Evolutionary conservation across 2,113 vertebrate genomes (phyloP), one percentile per base, ranked within the genome.

Genomic region (Nothobranchius furzeri): DNA sequence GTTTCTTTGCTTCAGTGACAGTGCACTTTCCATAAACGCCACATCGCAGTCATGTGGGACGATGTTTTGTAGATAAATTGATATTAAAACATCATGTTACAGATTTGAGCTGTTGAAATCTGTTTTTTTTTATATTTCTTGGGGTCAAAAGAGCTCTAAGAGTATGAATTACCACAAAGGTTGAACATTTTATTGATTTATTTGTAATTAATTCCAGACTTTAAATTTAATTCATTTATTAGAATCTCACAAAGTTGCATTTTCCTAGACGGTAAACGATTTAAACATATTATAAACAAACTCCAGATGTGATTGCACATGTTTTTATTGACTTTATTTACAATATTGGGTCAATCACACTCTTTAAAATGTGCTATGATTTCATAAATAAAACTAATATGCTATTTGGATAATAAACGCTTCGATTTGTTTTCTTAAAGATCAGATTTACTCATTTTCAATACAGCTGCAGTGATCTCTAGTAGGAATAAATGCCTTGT

Each of bases 31-130:
- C 94, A 95, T 94, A 84, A 93, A 92, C 91, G 94, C 91, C 91
- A 93, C 93, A 96, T 94, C 94, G 94, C 92, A 95, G 95, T 94
- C 93, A 94, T 94, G 95, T 94, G 93, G 96, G 95, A 96, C 68
- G 93, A 95, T 89, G 91, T 97, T 98, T 98, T 97, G 95, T 97
- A 98, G 95, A 93, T 96, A 93, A 95, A 95, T 94, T 96, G 94
- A 95, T 98, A 97, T 96, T 96, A 93, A 97, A 96, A 95, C 92
- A 95, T 94, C 86, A 93, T 70, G 86, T 85, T 88, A 90, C 86
- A 81, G 54, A 83, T 47, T 65, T 3, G 20, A 55, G 70, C 50
- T 74, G 75, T 74, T 58, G 49, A 60, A 57, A 59, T 11, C 12
- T 9, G 30, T 56, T 66, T 76, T 56, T 66, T 76, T 46, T 75